Percentiles rank a stretch among this genome's conserved stretches.
These are phyloP conservation scores for Tupaia tana DNA, from an alignment of 2,113 vertebrate genomes.

Conservation along the genomic window DNA sequence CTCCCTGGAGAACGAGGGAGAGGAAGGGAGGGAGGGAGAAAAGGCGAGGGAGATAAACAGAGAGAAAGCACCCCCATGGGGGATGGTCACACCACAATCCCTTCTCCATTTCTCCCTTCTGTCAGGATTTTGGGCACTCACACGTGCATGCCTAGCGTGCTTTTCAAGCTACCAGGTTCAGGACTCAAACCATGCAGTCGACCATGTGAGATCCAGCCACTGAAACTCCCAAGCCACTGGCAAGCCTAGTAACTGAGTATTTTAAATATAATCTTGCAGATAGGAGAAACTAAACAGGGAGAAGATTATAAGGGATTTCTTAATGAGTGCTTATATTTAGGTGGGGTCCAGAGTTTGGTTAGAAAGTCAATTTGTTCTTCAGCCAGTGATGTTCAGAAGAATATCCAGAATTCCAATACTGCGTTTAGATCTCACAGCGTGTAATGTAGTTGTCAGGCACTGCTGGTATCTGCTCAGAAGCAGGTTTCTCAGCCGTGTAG, in stretches of 20 bases:
- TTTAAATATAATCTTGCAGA: slow-evolving; percentile 25
- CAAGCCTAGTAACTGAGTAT: neutral
- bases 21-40: too few relatives aligned
- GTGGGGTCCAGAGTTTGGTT: neutral
- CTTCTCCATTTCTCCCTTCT: too few relatives aligned
- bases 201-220: too few relatives aligned
- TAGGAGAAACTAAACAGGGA: neutral
- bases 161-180: too few relatives aligned
- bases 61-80: too few relatives aligned
- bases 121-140: too few relatives aligned
- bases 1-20: too few relatives aligned
- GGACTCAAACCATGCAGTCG: too few relatives aligned
- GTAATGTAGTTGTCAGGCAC: neutral
- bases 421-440: neutral
- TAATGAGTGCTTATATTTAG: neutral
- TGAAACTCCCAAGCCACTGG: too few relatives aligned
- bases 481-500: neutral
- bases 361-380: slow-evolving; percentile 26
- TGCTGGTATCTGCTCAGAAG: neutral
- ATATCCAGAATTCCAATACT: neutral
- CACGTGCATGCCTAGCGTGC: too few relatives aligned
- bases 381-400: neutral
- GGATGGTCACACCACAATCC: too few relatives aligned
- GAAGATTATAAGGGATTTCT: neutral
- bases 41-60: too few relatives aligned